Base-by-base conservation (phyloP, 2,888 invertebrate genomes). In the Caenorhabditis japonica region DNA sequence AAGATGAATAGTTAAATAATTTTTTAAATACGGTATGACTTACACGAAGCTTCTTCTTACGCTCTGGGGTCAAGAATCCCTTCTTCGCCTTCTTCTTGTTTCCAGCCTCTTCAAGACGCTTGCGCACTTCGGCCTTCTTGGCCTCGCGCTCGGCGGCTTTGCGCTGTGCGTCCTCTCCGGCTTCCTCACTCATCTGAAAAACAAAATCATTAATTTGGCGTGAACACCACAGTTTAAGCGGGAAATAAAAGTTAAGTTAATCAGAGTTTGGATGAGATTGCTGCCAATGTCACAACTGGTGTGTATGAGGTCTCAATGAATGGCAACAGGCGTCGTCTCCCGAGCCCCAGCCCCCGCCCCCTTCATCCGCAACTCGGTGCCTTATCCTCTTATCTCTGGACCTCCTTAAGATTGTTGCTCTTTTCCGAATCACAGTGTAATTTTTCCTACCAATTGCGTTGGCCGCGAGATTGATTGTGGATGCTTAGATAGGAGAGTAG, bases 11-110 rank as follows among this genome's bases (percentile, higher is more conserved):
- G 4, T 3, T 33, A 5, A 3, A 3, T 19, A 25, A 5, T n/a
- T 1, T 15, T 17, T 15, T 25, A 27, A 41, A 12, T 34, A 30
- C 30, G 5, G 4, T 1, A 17, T 2, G 3, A 53, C 79, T 91
- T 89, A 96, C 96, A 92, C 97, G 93, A 89, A 97, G 94, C 91
- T 97, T 96, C 94, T 97, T 97, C 94, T 97, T 97, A 91, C 97
- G 95, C 91, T 97, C 97, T 81, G 96, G 96, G 88, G 97, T 96
- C 94, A 96, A 77, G 93, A 97, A 97, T 92, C 97, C 97, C 91
- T 97, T 97, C 93, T 97, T 97, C 68, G 88, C 88, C 71, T 80
- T 76, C 59, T 75, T 75, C 91, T 97, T 97, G 91, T 96, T 96
- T 89, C 94, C 94, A 90, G 94, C 94, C 90, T 96, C 96, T 91